Conservation (phyloP, 2,113 vertebrate genomes). For the Sceloporus undulatus region DNA sequence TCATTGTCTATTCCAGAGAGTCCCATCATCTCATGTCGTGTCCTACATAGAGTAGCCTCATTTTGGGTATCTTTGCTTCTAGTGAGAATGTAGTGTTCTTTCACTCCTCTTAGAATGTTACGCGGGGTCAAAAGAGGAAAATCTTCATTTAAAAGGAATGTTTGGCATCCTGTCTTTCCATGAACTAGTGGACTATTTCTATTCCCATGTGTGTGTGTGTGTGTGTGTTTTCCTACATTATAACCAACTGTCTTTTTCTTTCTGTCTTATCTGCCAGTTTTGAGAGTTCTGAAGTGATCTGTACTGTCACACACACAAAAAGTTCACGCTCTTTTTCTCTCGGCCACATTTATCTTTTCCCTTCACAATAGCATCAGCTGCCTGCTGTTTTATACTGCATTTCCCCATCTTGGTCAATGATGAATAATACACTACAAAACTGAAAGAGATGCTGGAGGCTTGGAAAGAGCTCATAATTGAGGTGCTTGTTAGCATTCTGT, state of each 20-base stretch:
- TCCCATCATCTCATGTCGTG: no score
- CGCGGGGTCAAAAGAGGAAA: slow-evolving; percentile 15
- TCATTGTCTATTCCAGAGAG: no score
- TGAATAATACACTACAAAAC: slow-evolving; percentile 69
- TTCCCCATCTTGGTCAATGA: neutral
- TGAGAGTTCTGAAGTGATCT: slow-evolving; percentile 58
- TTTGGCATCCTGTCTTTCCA: slow-evolving; percentile 53
- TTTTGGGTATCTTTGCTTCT: no score
- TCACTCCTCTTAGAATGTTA: slow-evolving; percentile 53
- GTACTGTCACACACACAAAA: slow-evolving; percentile 46
- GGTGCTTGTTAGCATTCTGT: slow-evolving; percentile 50
- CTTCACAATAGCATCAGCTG: slow-evolving; percentile 41
- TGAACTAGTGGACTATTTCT: slow-evolving; percentile 60
- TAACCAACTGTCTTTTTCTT: slow-evolving; percentile 35
- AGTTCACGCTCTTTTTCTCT: slow-evolving; percentile 51
- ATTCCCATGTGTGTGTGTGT: slow-evolving; percentile 31
- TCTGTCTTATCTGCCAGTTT: neutral
- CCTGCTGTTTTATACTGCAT: slow-evolving; percentile 5
- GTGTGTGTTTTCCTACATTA: slow-evolving; percentile 10
- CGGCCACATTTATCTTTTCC: slow-evolving; percentile 47
- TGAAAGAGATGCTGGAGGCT: slow-evolving; percentile 59
- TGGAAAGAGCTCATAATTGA: slow-evolving; percentile 60
- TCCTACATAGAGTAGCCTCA: no score
- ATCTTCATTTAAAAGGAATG: slow-evolving; percentile 39
- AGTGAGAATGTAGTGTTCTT: slow-evolving; percentile 38